Evolutionary conservation across 2,888 invertebrate genomes (phyloP).

Genomic region (Coelinius sp.): DNA sequence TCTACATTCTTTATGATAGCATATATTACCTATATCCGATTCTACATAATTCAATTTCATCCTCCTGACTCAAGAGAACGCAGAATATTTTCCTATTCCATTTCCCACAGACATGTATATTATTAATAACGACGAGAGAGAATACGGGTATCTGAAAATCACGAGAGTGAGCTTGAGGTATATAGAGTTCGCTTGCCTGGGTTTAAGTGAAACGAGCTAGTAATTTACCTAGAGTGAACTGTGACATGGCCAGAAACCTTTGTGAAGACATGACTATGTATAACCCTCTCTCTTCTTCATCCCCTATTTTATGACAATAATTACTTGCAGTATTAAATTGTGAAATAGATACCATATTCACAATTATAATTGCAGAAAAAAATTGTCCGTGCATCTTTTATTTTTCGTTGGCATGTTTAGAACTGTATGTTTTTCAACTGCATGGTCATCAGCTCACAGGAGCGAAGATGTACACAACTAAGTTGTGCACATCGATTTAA

Average conservation of each 20-base stretch:
- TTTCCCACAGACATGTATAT: neutral
- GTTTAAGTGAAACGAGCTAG: conserved; percentile 12
- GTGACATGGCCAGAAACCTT: conserved; percentile 12
- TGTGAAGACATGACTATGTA: conserved; percentile 6
- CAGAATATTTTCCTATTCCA: neutral
- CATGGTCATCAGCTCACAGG: too few species aligned
- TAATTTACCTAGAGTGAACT: conserved; percentile 24
- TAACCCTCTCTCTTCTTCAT: neutral
- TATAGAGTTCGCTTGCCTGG: neutral
- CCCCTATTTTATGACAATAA: neutral
- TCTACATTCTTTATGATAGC: neutral
- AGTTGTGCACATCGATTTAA: too few species aligned
- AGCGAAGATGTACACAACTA: too few species aligned
- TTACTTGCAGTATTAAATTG: neutral
- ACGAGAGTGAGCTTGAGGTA: neutral
- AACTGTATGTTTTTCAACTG: too few species aligned
- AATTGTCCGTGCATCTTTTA: too few species aligned
- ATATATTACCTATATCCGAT: neutral
- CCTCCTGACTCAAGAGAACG: neutral
- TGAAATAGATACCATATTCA: too few species aligned
- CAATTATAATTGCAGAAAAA: too few species aligned
- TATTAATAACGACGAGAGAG: conserved; percentile 6
- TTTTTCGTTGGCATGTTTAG: too few species aligned
- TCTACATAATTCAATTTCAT: neutral
- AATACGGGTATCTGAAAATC: neutral